Evolutionary conservation across 2,113 vertebrate genomes (phyloP).

Genomic region (Anarrhichthys ocellatus): DNA sequence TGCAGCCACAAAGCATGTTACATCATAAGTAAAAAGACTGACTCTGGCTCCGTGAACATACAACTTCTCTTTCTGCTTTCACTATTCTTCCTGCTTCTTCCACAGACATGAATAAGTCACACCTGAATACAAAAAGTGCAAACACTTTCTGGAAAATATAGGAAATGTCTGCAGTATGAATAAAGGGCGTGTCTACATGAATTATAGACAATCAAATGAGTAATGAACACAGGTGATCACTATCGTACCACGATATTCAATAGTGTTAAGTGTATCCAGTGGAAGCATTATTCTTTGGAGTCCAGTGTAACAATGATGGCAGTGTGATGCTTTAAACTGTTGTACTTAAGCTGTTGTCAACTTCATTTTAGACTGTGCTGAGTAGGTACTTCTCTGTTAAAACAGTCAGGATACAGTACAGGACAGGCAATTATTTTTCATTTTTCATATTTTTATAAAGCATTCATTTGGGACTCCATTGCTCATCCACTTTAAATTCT

Average conservation of each 20-base stretch:
- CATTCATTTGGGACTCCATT: background rate
- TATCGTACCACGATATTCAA: background rate
- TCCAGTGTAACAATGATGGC: background rate
- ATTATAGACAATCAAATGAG: background rate
- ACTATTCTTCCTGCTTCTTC: background rate
- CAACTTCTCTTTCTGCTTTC: background rate
- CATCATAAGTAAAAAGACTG: constrained; percentile 7
- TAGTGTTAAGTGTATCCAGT: background rate
- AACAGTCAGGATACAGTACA: background rate
- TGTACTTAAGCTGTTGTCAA: background rate
- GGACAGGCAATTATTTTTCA: background rate
- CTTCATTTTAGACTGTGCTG: background rate
- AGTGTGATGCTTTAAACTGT: background rate
- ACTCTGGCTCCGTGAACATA: constrained; percentile 4
- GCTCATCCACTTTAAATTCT: background rate
- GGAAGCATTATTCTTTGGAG: background rate
- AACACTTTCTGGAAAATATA: too few species aligned
- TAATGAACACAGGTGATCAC: background rate
- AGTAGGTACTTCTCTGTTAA: background rate
- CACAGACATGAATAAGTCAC: background rate
- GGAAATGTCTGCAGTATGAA: background rate
- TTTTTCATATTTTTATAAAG: background rate
- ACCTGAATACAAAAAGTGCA: background rate
- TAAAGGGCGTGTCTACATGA: background rate
- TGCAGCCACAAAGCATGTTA: constrained; percentile 14